Evolutionary conservation across 2,797 vertebrate species (phyloP).

Genomic region (Denticeps clupeoides): DNA sequence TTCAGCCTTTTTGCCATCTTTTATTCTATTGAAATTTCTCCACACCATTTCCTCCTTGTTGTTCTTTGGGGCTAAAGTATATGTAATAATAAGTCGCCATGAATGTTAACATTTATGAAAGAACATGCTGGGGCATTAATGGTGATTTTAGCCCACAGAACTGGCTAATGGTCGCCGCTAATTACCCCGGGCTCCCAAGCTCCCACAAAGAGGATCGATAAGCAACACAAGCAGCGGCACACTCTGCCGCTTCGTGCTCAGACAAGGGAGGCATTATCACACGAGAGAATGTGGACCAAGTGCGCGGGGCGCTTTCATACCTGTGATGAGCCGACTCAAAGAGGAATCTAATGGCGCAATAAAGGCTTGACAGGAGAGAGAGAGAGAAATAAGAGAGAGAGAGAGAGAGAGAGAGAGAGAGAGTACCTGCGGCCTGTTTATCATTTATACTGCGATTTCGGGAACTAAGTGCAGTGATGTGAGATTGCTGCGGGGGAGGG

Average conservation of each 20-base stretch:
- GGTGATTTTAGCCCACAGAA: slow-evolving; percentile 59
- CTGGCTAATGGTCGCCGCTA: slow-evolving; percentile 68
- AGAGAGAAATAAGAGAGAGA: slow-evolving; percentile 34
- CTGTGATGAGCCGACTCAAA: slow-evolving; percentile 42
- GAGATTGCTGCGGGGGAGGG: slow-evolving; percentile 21
- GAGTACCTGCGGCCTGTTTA: neutral
- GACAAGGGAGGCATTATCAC: slow-evolving; percentile 33
- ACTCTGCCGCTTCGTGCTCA: slow-evolving; percentile 30
- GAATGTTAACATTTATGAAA: slow-evolving; percentile 54
- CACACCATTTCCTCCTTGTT: slow-evolving; percentile 51
- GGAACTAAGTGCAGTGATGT: neutral
- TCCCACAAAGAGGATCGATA: slow-evolving; percentile 66
- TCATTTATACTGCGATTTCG: neutral
- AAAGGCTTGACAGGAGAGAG: slow-evolving; percentile 35
- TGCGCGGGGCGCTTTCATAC: slow-evolving; percentile 52
- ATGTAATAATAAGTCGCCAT: slow-evolving; percentile 50
- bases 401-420: slow-evolving; percentile 18
- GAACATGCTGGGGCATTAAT: slow-evolving; percentile 64
- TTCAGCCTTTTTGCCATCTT: slow-evolving; percentile 51
- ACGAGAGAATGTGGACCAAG: slow-evolving; percentile 34
- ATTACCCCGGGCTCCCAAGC: slow-evolving; percentile 63
- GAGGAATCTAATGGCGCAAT: slow-evolving; percentile 50
- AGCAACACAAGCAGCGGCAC: slow-evolving; percentile 34
- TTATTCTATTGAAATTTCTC: slow-evolving; percentile 51
- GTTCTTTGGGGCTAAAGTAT: slow-evolving; percentile 44